phyloP scores from a whole-genome alignment of 2,113 vertebrate genomes.

The Thomomys bottae region DNA sequence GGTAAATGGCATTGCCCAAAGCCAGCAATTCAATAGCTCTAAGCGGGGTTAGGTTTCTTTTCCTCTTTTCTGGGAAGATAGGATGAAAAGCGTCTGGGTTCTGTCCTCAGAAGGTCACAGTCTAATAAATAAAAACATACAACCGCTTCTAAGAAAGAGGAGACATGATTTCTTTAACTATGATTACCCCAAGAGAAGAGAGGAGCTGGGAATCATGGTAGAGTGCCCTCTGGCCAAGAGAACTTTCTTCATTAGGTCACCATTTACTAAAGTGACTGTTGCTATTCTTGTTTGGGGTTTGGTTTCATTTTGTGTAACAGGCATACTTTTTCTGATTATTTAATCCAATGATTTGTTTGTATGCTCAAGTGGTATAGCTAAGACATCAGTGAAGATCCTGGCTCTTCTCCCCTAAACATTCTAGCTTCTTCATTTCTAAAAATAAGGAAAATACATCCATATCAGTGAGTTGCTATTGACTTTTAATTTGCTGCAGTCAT shows the following conservation, averaged over 20 bases:
- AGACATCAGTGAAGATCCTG: neutral
- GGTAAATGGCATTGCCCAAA: fast-evolving
- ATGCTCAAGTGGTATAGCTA: neutral
- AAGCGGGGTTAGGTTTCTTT: neutral
- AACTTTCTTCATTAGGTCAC: neutral
- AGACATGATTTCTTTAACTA: no score
- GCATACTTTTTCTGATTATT: neutral
- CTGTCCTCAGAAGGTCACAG: neutral
- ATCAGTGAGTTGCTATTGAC: fast-evolving
- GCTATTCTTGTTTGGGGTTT: neutral
- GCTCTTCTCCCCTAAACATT: neutral
- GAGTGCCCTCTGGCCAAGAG: no score
- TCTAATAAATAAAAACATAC: neutral
- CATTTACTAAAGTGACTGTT: neutral
- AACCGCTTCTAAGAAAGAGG: fast-evolving
- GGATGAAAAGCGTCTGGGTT: neutral
- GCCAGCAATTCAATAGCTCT: fast-evolving
- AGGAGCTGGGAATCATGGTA: fast-evolving
- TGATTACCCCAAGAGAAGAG: neutral
- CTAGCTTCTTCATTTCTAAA: neutral
- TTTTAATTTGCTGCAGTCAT: neutral
- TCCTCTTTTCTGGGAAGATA: neutral
- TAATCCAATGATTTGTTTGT: neutral
- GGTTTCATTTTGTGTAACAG: fast-evolving
- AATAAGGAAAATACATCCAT: neutral